These are phyloP conservation scores for Thoracochromis brauschi DNA, from an alignment of 2,113 vertebrate genomes.

Conservation along the genomic window DNA sequence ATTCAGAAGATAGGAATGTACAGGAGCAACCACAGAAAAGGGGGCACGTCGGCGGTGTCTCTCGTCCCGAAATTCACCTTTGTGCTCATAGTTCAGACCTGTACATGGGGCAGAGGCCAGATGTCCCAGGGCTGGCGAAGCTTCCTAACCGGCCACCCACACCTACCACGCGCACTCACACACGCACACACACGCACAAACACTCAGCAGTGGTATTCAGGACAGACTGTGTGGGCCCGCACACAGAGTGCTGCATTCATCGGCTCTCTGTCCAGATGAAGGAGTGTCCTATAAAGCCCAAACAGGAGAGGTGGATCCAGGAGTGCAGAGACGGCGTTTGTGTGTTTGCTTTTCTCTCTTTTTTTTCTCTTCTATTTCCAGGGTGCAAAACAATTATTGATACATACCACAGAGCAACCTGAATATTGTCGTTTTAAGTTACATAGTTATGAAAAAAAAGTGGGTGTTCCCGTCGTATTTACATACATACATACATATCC, in stretches of 20 bases:
- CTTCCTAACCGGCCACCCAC: slow-evolving; percentile 29
- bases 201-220: slow-evolving; percentile 35
- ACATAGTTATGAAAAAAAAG: slow-evolving; percentile 54
- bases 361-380: slow-evolving; percentile 34
- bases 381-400: slow-evolving; percentile 68
- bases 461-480: slow-evolving; percentile 49
- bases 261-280: slow-evolving; percentile 28
- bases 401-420: slow-evolving; percentile 68
- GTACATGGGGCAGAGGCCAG: slow-evolving; percentile 39
- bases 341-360: slow-evolving; percentile 17
- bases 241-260: slow-evolving; percentile 41
- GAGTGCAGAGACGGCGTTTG: slow-evolving; percentile 22
- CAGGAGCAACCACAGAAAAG: slow-evolving; percentile 61
- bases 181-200: slow-evolving; percentile 13
- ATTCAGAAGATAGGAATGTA: slow-evolving; percentile 77
- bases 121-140: not conserved
- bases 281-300: slow-evolving; percentile 28
- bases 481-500: slow-evolving; percentile 70
- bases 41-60: slow-evolving; percentile 38
- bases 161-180: not conserved
- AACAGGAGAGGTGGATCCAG: slow-evolving; percentile 37
- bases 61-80: slow-evolving; percentile 43
- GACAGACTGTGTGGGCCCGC: slow-evolving; percentile 54
- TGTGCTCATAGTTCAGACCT: slow-evolving; percentile 71
- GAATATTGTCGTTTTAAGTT: slow-evolving; percentile 64